Evolutionary conservation across 2,888 invertebrate genomes (phyloP).

Genomic region (Limnephilus rhombicus): DNA sequence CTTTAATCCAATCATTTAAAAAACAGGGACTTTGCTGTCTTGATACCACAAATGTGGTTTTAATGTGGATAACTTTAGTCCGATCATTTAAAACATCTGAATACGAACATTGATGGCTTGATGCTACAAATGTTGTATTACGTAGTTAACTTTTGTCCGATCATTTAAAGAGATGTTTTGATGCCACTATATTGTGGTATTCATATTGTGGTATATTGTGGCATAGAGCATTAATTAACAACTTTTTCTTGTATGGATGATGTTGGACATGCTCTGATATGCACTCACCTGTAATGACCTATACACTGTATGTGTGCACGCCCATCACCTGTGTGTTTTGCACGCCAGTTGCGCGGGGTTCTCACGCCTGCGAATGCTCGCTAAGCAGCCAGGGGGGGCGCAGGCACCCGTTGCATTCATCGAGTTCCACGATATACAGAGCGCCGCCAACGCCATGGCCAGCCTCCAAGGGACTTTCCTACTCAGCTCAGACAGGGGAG

Average conservation of each 20-base stretch:
- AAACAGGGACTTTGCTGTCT: no score
- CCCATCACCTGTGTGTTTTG: constrained; percentile 67
- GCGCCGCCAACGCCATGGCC: constrained; percentile 94
- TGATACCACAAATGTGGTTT: no score
- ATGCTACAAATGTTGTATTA: no score
- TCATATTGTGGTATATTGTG: no score
- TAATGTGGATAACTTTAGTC: no score
- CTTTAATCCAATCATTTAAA: no score
- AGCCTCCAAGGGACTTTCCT: constrained; percentile 97
- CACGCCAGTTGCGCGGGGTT: constrained; percentile 96
- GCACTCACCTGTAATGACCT: constrained; percentile 39
- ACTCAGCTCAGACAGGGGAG: constrained; percentile 96
- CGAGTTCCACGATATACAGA: constrained; percentile 95
- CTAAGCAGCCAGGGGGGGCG: constrained; percentile 81
- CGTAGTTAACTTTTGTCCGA: not conserved
- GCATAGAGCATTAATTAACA: no score
- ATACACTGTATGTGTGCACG: constrained; percentile 68
- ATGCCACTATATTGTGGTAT: not conserved
- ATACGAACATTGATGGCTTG: not conserved
- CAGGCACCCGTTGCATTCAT: constrained; percentile 95
- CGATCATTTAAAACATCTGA: no score
- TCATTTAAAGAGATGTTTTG: not conserved
- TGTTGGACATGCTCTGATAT: not conserved
- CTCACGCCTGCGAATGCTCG: constrained; percentile 97
- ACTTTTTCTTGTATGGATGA: constrained; percentile 7